A percentile compares a stretch with the other conserved stretches of the same genome.
These are phyloP conservation scores for Pristionchus pacificus DNA, from an alignment of 1,140 invertebrate species.

Conservation along the genomic window DNA sequence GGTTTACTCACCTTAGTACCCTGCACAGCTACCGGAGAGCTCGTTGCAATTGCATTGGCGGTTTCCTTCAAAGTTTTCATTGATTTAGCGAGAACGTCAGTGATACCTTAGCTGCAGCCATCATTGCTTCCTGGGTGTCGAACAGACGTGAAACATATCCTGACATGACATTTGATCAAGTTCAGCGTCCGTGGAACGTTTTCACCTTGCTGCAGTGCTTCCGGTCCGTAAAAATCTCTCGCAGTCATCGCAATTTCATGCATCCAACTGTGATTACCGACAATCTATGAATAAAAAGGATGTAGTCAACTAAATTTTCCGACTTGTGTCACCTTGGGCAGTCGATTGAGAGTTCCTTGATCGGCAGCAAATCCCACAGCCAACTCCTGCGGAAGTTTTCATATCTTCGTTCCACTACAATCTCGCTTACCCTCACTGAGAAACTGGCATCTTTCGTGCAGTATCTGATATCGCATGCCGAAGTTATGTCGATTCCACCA, in stretches of 20 bases:
- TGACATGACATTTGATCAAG: not conserved
- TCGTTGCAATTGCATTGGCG: not conserved
- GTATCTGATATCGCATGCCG: constrained; percentile 27
- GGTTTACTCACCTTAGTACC: not conserved
- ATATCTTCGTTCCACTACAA: not conserved
- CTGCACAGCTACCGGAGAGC: too few relatives aligned
- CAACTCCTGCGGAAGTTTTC: not conserved
- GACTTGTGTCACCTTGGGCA: not conserved
- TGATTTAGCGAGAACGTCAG: not conserved
- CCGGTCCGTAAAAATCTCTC: not conserved
- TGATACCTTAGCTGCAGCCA: not conserved
- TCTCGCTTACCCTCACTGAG: constrained; percentile 12
- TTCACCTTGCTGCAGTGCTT: not conserved
- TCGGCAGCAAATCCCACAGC: not conserved
- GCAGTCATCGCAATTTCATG: too few relatives aligned
- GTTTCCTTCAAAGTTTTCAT: not conserved
- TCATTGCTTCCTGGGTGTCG: not conserved
- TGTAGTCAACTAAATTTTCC: not conserved
- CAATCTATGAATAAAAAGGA: not conserved
- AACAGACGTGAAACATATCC: not conserved
- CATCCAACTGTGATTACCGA: not conserved
- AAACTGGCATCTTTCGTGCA: constrained; percentile 26
- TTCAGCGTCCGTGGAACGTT: not conserved
- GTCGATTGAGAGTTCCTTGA: not conserved
- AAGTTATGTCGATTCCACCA: constrained; percentile 24